Evolutionary conservation across 1,140 invertebrate genomes (phyloP), one percentile per base, ranked within the genome.

Genomic region (Zaprionus capensis): DNA sequence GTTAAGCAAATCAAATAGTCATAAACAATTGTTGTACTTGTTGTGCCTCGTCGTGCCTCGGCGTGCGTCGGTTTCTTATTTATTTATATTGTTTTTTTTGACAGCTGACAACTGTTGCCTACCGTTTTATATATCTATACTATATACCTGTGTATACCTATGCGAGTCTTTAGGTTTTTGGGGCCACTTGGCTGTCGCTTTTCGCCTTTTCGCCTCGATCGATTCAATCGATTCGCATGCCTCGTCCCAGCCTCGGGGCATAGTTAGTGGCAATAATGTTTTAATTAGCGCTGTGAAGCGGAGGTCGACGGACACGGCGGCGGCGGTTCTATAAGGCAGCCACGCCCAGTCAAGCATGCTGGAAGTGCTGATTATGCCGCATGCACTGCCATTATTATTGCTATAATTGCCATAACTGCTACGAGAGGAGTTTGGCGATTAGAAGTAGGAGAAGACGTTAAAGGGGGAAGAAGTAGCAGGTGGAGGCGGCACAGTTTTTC

Each of bases 241-340:
- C 17, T 68, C 41, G 57, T n/a, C 53, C 14, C 34, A 76, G 76
- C 73, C 76, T 76, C 76, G 76, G 73, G 76, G 73, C 76, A 71
- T 67, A 61, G 76, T 76, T 79, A 62, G 67, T 71, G 67, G 67
- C 73, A 78, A 75, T 79, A 79, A 79, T 79, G 76, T 79, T 76
- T 79, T 79, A 79, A 79, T 79, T 79, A 79, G 76, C 76, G 71
- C 38, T 38, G 66, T 73, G 55, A 31, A 69, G 28, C 17, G 61
- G 57, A 74, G 71, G 65, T 74, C 71, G 26, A 17, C 31, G 5
- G 11, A 5, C 2, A 17, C 20, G 20, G 41, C n/a, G 46, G n/a
- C n/a, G n/a, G n/a, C 4, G 20, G 36, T 46, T 70, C 71, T 75
- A 57, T 26, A 22, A 70, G 53, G 24, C 9, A 17, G 41, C 41